phyloP scores from a whole-genome alignment of 2,888 invertebrate species.

The Xestia c-nigrum region DNA sequence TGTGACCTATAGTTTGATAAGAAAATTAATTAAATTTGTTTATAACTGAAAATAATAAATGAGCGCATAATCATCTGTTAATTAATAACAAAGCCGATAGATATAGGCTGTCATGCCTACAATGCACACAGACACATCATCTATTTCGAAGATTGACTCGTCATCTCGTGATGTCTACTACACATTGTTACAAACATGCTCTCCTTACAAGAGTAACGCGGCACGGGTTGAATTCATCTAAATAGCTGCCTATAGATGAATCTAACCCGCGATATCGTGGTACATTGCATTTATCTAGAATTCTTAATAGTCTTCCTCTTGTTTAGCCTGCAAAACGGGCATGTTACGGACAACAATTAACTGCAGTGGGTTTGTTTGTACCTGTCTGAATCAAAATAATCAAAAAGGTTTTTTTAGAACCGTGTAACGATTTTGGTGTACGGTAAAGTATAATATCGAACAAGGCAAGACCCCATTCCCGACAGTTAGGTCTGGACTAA shows the following conservation, averaged over 20 bases:
- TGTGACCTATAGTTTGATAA: conserved; percentile 52
- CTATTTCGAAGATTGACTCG: background rate
- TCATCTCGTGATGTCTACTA: background rate
- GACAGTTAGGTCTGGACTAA: background rate
- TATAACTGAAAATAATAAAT: conserved; percentile 11
- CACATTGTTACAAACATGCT: background rate
- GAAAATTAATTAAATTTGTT: conserved; percentile 31
- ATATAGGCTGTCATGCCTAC: background rate
- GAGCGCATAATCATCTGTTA: conserved; percentile 4
- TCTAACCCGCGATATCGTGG: background rate
- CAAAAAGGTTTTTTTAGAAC: background rate
- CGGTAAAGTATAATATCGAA: background rate
- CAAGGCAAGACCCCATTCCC: background rate
- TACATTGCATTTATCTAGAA: background rate
- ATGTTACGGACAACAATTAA: background rate
- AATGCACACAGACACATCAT: background rate
- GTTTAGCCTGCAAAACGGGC: background rate
- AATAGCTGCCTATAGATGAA: background rate
- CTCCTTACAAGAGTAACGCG: background rate
- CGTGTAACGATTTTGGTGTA: background rate
- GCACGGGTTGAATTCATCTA: too few relatives aligned
- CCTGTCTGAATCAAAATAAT: background rate
- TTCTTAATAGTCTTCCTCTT: background rate
- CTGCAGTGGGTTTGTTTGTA: background rate
- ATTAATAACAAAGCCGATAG: conserved; percentile 6